Evolutionary conservation across 2,797 vertebrate genomes (phyloP), one percentile per base, ranked within the genome.

Genomic region (Gymnocypris eckloni): DNA sequence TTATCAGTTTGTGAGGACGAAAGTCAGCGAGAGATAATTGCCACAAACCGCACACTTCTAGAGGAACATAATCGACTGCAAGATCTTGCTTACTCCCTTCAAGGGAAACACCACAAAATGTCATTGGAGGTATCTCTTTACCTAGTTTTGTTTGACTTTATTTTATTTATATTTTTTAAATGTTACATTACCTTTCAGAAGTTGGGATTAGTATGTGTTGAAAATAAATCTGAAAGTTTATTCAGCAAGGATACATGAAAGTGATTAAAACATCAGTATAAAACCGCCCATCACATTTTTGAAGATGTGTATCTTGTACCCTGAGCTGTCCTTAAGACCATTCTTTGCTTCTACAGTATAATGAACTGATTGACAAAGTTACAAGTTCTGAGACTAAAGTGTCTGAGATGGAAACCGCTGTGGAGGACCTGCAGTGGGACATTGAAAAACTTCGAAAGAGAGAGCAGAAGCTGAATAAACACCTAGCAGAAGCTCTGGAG

Each of bases 371-470:
- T 87, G 98, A 99, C 92, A 97, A 98, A 91, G 97, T 98, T 89
- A 97, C 95, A 0, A 96, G 97, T 48, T 95, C 98, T 0, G 98
- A 99, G 93, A 98, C 97, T 20, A 98, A 98, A 88, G 98, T 99
- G 87, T 95, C 97, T 22, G 98, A 99, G 92, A 98, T 99, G 98
- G 97, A 97, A 92, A 97, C 97, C 0, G 96, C 97, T 0, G 96
- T 99, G 71, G 98, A 99, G 90, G 98, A 98, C 90, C 92, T 98
- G 83, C 97, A 98, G 94, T 99, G 98, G 98, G 98, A 98, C 93
- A 98, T 97, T 0, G 97, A 98, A 92, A 98, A 98, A 85, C 96
- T 99, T 48, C 96, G 97, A 79, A 98, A 97, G 80, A 95, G 97
- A 33, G 97, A 98, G 87, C 97, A 98, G 83, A 98, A 98, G 85